phyloP scores from a whole-genome alignment of 2,888 invertebrate genomes.

The Fragum whitleyi region DNA sequence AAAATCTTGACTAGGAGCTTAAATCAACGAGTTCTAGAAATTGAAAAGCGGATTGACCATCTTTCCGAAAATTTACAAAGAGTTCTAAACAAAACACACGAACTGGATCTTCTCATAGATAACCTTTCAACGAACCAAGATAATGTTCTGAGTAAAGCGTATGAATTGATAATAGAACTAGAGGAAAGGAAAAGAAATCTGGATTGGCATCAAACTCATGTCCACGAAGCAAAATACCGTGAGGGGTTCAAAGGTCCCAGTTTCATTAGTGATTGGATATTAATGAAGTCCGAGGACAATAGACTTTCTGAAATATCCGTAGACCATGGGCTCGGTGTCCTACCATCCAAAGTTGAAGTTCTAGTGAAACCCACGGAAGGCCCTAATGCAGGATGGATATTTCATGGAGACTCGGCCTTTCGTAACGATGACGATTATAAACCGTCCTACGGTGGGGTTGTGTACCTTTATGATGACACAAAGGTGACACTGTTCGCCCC shows the following conservation, averaged over 20 bases:
- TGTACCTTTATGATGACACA: conserved; percentile 50
- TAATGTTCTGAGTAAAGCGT: too few species aligned
- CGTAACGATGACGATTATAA: conserved; percentile 29
- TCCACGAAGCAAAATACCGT: background rate
- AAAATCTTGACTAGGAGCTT: too few species aligned
- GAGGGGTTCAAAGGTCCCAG: conserved; percentile 23
- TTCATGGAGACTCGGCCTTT: conserved; percentile 38
- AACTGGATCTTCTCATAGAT: too few species aligned
- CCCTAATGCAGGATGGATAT: conserved; percentile 45
- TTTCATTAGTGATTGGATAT: conserved; percentile 50
- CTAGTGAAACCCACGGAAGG: conserved; percentile 42
- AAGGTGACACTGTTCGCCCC: conserved; percentile 42
- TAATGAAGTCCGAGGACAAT: conserved; percentile 40
- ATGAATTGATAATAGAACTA: too few species aligned
- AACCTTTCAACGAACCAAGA: too few species aligned
- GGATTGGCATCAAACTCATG: background rate
- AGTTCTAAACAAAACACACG: too few species aligned
- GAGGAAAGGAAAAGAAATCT: background rate
- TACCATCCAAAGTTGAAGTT: conserved; percentile 53
- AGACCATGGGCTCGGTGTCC: conserved; percentile 33
- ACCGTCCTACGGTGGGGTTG: conserved; percentile 31
- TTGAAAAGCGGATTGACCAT: too few species aligned
- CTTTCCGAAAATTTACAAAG: too few species aligned
- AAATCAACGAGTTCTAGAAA: too few species aligned
- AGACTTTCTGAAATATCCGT: background rate